These are phyloP conservation scores for Heliconius ismenius DNA, from an alignment of 2,888 invertebrate species.

Conservation along the genomic window DNA sequence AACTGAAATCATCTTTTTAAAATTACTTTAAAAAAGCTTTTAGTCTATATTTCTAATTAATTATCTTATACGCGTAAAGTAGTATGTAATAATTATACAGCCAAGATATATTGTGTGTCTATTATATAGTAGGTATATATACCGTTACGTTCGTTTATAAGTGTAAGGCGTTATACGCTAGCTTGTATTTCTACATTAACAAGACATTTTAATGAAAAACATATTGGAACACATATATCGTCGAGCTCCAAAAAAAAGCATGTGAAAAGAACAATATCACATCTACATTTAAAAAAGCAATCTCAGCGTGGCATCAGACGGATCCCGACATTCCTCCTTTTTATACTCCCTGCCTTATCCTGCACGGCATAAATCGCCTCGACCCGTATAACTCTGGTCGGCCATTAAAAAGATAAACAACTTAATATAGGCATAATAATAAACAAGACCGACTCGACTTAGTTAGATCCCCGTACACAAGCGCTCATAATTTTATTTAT, in stretches of 20 bases:
- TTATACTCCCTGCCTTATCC: constrained; percentile 71
- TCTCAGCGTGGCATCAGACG: constrained; percentile 70
- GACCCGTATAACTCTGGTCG: constrained; percentile 77
- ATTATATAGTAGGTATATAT: not conserved
- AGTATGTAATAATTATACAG: not conserved
- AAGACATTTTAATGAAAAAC: constrained; percentile 29
- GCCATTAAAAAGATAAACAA: constrained; percentile 82
- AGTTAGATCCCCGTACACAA: constrained; percentile 69
- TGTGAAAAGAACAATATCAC: constrained; percentile 65
- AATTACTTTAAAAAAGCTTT: too few species aligned
- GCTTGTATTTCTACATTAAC: constrained; percentile 1
- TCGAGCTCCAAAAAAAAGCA: constrained; percentile 48
- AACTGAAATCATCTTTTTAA: not conserved
- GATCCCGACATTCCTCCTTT: constrained; percentile 70
- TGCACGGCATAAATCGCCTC: constrained; percentile 71
- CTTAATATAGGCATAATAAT: constrained; percentile 81
- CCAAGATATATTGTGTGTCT: not conserved
- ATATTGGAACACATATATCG: constrained; percentile 27
- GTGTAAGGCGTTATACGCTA: not conserved
- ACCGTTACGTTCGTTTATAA: not conserved
- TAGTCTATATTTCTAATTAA: too few species aligned
- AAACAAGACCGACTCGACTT: constrained; percentile 73
- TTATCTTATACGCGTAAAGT: not conserved
- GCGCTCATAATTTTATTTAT: constrained; percentile 81
- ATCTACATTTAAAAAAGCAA: constrained; percentile 80